Evolutionary conservation across 2,888 invertebrate genomes (phyloP), one percentile per base, ranked within the genome.

Genomic region (Sarcophaga subvicina): DNA sequence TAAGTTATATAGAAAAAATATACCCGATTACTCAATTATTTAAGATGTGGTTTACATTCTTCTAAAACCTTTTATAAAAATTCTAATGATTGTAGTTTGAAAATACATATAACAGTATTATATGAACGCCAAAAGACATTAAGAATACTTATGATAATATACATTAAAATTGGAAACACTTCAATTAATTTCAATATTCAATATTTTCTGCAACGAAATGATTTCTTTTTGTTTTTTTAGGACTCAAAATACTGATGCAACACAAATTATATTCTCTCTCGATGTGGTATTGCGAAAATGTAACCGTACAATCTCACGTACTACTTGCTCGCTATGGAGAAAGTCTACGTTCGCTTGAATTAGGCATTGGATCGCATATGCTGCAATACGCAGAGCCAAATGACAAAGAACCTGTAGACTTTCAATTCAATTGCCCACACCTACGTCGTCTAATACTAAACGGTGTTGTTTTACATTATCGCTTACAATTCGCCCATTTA

Each of bases 251-350:
- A 76, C 93, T 98, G 20, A 94, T 97, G 92, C 95, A 95, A 73
- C 98, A 98, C 93, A 95, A 96, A 88, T 94, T 97, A 62, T 94
- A 94, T 17, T 96, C 96, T 88, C 93, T 98, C 71, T 96, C 97
- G 89, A 94, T 98, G 88, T 95, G 95, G 81, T 96, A 97, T 90
- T 97, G 97, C 92, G 94, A 95, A 87, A 94, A 95, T 88, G 93
- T 98, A 67, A 95, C 96, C 0, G 94, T 95, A 64, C 92, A 94
- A 27, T 95, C 96, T 27, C 94, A 98, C 86, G 95, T 95, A 85
- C 94, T 95, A 80, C 95, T 98, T 75, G 96, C 96, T 89, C 94
- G 94, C 80, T 95, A 96, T 91, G 96, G 96, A 60, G 94, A 95
- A 86, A 96, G 96, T 90, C 93, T 98, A 79, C 94, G 95, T 77